Evolutionary conservation across 2,888 invertebrate species (phyloP), one percentile per base, ranked within the genome.

Genomic region (Malacosoma neustria): DNA sequence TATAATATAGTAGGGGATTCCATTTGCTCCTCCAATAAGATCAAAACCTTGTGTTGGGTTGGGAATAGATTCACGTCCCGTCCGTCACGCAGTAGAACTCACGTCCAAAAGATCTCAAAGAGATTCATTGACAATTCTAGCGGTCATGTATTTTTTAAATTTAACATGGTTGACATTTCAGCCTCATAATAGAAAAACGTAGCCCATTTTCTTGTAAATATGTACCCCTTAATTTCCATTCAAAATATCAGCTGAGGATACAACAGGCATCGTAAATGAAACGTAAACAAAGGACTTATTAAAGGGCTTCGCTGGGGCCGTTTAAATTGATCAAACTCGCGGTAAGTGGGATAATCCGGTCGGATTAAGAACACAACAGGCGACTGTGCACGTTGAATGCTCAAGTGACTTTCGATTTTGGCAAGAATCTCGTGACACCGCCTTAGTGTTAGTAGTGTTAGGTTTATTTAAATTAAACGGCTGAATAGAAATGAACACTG

Each of bases 261-360:
- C n/a, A n/a, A n/a, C 22, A 22, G 22, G 22, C 22, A 7, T 22
- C 22, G 22, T 22, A 22, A 61, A 68, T 65, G 54, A 59, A 65
- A 66, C 45, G 60, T 64, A 72, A 71, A 66, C 63, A 66, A 61
- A 52, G 56, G 50, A 57, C 51, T 57, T 59, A 59, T 57, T 58
- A 60, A 54, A 59, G 49, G 59, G 57, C 57, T 67, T 58, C 59
- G 50, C 54, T 51, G 51, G 45, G 53, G 52, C 55, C 56, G 55
- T 66, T 66, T 59, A 61, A 65, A 67, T 67, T 69, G 64, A 70
- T 69, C 61, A 61, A 62, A 60, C 61, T 61, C 47, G 45, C 49
- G 54, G 56, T 60, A 61, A 70, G 61, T 53, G 63, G 62, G 59
- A 61, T 69, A 60, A 70, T 63, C 68, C 55, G 32, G 32, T 32